Percentiles rank a stretch among this genome's conserved stretches.
These are phyloP conservation scores for Lasioglossum oenotherae DNA, from an alignment of 2,888 invertebrate species.

Conservation along the genomic window DNA sequence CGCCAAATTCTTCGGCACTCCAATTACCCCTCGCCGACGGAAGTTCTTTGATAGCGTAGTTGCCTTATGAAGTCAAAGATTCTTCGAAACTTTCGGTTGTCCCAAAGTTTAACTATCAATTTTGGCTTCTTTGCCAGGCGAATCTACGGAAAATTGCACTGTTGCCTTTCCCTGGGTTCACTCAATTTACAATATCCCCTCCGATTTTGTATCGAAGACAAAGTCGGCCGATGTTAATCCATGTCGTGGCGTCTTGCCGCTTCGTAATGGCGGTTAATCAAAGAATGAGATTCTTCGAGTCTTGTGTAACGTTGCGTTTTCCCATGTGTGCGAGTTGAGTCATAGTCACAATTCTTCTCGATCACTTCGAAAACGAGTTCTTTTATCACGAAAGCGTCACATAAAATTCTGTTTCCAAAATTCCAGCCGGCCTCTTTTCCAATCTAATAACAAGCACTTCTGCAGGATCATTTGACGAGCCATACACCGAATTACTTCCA, in stretches of 20 bases:
- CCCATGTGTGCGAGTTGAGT: not conserved
- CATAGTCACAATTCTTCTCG: not conserved
- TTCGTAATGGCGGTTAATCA: not conserved
- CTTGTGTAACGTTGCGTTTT: not conserved
- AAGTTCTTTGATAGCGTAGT: not conserved
- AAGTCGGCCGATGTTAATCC: not conserved
- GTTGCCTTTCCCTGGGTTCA: not conserved
- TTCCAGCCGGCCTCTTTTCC: not conserved
- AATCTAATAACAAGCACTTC: not conserved
- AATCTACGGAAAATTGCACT: not conserved
- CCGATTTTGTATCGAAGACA: not conserved
- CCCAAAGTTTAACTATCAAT: conserved; percentile 3
- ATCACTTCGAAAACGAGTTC: not conserved
- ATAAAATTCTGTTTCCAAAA: not conserved
- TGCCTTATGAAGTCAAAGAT: not conserved
- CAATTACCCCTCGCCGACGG: not conserved
- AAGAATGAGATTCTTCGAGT: not conserved
- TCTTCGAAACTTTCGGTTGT: not conserved
- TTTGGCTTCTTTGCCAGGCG: not conserved
- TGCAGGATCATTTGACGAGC: not conserved
- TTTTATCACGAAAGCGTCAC: too few species aligned
- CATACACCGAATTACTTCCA: not conserved
- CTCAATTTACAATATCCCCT: not conserved
- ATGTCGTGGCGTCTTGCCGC: not conserved
- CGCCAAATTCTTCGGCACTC: not conserved